Percentiles rank a stretch among this genome's conserved stretches.
These are phyloP conservation scores for Sphaeramia orbicularis DNA, from an alignment of 2,797 vertebrate species.

Conservation along the genomic window DNA sequence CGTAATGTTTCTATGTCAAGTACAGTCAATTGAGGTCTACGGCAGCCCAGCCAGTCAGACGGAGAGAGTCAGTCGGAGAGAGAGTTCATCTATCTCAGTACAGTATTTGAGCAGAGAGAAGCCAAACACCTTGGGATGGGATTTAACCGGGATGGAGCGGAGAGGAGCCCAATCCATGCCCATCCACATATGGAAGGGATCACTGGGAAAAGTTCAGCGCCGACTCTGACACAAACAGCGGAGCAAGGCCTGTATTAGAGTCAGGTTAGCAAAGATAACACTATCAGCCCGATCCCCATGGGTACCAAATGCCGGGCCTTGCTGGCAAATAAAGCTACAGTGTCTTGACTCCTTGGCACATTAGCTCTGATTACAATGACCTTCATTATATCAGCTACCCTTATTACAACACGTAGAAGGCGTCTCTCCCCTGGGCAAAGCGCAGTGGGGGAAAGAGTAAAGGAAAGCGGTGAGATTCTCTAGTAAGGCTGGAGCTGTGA, in stretches of 20 bases:
- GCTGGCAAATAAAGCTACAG: conserved; percentile 85
- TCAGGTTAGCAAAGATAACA: conserved; percentile 89
- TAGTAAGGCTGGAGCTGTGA: conserved; percentile 48
- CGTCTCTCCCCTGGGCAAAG: conserved; percentile 77
- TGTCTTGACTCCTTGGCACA: conserved; percentile 86
- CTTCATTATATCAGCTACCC: conserved; percentile 89
- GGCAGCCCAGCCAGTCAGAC: conserved; percentile 65
- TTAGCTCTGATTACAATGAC: conserved; percentile 90
- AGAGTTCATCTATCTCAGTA: conserved; percentile 56
- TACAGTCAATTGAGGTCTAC: conserved; percentile 69
- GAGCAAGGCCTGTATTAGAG: conserved; percentile 85
- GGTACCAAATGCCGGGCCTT: conserved; percentile 79
- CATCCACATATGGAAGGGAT: conserved; percentile 76
- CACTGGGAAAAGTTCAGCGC: conserved; percentile 83
- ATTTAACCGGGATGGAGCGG: conserved; percentile 82
- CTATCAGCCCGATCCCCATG: conserved; percentile 85
- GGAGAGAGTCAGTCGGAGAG: conserved; percentile 45
- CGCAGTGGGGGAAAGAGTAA: conserved; percentile 78
- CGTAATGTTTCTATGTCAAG: conserved; percentile 80
- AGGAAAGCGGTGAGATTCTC: conserved; percentile 73
- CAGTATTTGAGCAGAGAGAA: conserved; percentile 62
- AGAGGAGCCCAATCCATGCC: conserved; percentile 73
- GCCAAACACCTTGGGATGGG: conserved; percentile 85
- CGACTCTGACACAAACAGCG: conserved; percentile 80
- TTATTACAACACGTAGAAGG: conserved; percentile 86